Evolutionary conservation across 2,797 vertebrate genomes (phyloP), one percentile per base, ranked within the genome.

Genomic region (Lepus oiostolus): DNA sequence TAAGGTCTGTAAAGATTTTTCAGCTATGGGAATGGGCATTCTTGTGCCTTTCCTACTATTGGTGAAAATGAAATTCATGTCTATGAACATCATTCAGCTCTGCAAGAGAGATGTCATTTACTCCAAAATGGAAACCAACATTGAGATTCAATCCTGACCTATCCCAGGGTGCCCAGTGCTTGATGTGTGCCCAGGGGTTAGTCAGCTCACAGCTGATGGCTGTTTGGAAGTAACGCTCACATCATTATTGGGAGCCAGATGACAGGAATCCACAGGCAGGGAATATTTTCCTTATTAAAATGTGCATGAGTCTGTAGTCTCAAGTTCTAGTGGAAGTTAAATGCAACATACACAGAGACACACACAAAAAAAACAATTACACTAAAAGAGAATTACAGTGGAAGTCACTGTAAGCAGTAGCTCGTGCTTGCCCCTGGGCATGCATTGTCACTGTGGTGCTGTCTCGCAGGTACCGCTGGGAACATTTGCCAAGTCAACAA

Each of bases 261-360:
- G 32, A 65, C 10, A 54, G 70, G 62, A 74, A 75, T 71, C 65
- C 16, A 62, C 88, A 95, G 50, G 47, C 32, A 6, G 8, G 67
- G 60, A 87, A 58, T 92, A 88, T 80, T 92, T 93, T 94, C 38
- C 30, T 92, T 84, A 70, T 38, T 91, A 83, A 88, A 80, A 80
- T 92, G 60, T 88, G 19, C 52, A 26, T 76, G 60, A 82, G n/a
- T 65, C 81, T 28, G 47, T 63, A 70, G 28, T 21, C 76, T 88
- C 63, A 77, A 42, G 62, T 94, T 87, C 52, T 93, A 65, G 62
- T 54, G 35, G 42, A 86, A 77, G 52, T 74, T 88, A 90, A 85
- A 88, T 52, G 79, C 82, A 84, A 54, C 50, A 22, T 24, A 50
- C 42, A 47, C 42, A 47, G 5, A 62, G 21, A 60, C 2, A 81